Evolutionary conservation across 2,797 vertebrate genomes (phyloP).

Genomic region (Ispidina picta): DNA sequence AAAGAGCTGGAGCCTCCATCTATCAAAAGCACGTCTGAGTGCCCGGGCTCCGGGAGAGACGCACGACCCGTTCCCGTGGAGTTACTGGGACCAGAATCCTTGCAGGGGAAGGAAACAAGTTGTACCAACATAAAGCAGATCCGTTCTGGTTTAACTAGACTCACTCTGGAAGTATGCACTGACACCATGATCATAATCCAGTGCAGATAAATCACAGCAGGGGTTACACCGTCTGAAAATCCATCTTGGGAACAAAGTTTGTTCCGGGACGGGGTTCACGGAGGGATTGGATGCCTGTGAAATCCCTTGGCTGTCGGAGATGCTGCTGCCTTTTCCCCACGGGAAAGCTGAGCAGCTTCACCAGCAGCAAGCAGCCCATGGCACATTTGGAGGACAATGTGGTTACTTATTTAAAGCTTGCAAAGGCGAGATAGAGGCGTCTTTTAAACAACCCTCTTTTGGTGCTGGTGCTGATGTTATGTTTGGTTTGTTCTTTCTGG

Average conservation of each 20-base stretch:
- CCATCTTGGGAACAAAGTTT: not conserved
- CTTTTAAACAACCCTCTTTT: not conserved
- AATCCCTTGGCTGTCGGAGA: not conserved
- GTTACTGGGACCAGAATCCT: not conserved
- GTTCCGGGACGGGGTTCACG: not conserved
- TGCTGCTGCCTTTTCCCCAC: not conserved
- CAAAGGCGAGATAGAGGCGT: not conserved
- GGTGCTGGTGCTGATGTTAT: too few species aligned
- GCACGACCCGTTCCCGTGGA: not conserved
- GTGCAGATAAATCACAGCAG: not conserved
- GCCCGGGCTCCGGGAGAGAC: not conserved
- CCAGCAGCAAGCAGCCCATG: not conserved
- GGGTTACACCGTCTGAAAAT: not conserved
- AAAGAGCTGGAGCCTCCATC: not conserved
- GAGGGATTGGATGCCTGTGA: not conserved
- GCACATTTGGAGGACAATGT: not conserved
- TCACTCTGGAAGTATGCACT: not conserved
- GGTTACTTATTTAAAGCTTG: not conserved
- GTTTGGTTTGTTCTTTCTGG: too few species aligned
- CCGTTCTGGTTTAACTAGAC: not conserved
- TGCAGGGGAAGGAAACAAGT: not conserved
- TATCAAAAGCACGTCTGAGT: not conserved
- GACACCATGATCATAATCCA: not conserved
- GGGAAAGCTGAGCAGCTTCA: not conserved
- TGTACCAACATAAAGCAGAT: slow-evolving; percentile 9